These are phyloP conservation scores for Catocala sponsa DNA, from an alignment of 2,888 invertebrate genomes.

Conservation along the genomic window DNA sequence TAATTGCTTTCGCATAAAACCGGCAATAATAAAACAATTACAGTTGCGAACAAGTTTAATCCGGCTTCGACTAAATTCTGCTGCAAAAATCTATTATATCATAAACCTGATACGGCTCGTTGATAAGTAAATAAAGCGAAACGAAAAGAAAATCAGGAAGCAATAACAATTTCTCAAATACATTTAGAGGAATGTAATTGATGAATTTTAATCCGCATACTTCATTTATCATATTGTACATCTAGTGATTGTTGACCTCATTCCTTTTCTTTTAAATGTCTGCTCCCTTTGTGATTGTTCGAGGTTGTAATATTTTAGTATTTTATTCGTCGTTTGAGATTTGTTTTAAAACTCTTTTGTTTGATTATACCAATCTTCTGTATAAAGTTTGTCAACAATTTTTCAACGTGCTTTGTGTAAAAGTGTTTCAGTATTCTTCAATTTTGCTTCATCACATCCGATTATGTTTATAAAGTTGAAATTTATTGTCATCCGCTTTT, in stretches of 20 bases:
- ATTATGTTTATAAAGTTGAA: constrained; percentile 5
- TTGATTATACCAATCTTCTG: constrained; percentile 15
- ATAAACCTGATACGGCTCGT: constrained; percentile 2
- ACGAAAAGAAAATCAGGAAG: constrained; percentile 8
- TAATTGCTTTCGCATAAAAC: too few species aligned
- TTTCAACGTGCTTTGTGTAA: constrained; percentile 22
- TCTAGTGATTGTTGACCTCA: constrained; percentile 36
- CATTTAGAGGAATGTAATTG: constrained; percentile 12
- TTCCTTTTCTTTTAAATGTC: constrained; percentile 26
- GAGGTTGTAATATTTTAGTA: constrained; percentile 29
- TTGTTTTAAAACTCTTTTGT: constrained; percentile 28
- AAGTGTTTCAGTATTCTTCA: constrained; percentile 17
- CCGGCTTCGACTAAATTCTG: too few species aligned
- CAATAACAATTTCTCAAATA: constrained; percentile 10
- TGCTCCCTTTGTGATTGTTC: constrained; percentile 26
- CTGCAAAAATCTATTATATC: too few species aligned
- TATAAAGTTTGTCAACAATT: constrained; percentile 23
- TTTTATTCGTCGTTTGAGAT: constrained; percentile 25
- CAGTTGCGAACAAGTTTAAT: too few species aligned
- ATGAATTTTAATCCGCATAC: constrained; percentile 23
- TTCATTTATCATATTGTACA: constrained; percentile 37
- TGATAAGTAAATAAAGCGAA: constrained; percentile 9
- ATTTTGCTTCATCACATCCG: constrained; percentile 6
- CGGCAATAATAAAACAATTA: background rate
- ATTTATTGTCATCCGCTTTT: constrained; percentile 7